Evolutionary conservation across 2,113 vertebrate species (phyloP).

Genomic region (Eonycteris spelaea): DNA sequence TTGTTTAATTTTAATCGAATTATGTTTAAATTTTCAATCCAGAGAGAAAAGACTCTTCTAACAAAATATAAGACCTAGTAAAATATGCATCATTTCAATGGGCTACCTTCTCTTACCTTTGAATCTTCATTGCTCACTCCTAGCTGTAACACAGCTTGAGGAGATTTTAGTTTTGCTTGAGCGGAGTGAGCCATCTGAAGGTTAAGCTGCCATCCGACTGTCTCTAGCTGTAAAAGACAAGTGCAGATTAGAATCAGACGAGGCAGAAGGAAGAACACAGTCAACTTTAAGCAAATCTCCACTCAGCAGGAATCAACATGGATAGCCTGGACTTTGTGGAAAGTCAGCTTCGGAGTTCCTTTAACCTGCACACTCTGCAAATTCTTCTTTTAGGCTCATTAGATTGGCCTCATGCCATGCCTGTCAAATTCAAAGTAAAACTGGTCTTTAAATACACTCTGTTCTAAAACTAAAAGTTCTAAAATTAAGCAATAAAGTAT

Average conservation of each 20-base stretch:
- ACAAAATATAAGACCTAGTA: background rate
- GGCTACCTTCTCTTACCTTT: conserved; percentile 84
- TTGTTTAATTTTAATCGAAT: background rate
- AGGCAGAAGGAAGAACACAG: conserved; percentile 26
- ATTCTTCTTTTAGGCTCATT: background rate
- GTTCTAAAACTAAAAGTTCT: conserved; percentile 37
- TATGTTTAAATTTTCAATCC: background rate
- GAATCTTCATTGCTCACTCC: conserved; percentile 89
- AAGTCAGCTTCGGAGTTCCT: background rate
- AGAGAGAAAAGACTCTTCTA: background rate
- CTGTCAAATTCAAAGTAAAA: conserved; percentile 40
- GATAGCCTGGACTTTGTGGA: background rate
- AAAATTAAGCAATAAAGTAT: background rate
- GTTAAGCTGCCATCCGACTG: conserved; percentile 94
- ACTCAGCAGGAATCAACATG: background rate
- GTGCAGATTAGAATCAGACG: conserved; percentile 55
- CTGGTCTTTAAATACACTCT: conserved; percentile 15
- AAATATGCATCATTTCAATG: background rate
- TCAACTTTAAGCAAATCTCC: conserved; percentile 46
- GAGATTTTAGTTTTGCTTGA: conserved; percentile 91
- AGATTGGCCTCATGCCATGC: background rate
- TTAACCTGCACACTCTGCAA: background rate
- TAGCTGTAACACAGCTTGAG: conserved; percentile 91
- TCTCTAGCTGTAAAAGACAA: conserved; percentile 90
- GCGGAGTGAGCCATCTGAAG: conserved; percentile 95